Evolutionary conservation across 2,113 vertebrate species (phyloP).

Genomic region (Phoenicopterus ruber): DNA sequence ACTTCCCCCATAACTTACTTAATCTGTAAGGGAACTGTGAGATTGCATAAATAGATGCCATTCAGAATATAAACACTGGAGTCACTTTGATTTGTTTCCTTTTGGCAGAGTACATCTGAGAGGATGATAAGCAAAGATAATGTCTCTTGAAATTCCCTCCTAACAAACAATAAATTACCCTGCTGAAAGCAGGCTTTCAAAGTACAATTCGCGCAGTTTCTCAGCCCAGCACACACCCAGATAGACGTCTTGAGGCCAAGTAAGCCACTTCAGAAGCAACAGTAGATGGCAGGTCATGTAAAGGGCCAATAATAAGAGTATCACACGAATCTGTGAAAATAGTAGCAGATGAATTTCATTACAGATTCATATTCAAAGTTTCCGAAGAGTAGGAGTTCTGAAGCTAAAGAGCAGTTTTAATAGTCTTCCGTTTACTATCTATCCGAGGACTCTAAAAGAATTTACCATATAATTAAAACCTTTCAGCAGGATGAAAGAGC

Average conservation of each 20-base stretch:
- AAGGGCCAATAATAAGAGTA: not conserved
- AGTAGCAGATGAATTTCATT: not conserved
- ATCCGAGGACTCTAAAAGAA: not conserved
- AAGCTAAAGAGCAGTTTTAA: not conserved
- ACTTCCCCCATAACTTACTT: not conserved
- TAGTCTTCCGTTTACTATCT: not conserved
- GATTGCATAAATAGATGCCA: slow-evolving; percentile 47
- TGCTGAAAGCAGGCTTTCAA: not conserved
- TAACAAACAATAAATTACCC: slow-evolving; percentile 20
- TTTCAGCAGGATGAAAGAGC: not conserved
- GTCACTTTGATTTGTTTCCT: slow-evolving; percentile 15
- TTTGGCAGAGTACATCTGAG: slow-evolving; percentile 1
- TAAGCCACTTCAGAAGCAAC: not conserved
- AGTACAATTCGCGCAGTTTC: not conserved
- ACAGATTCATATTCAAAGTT: not conserved
- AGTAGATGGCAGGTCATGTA: not conserved
- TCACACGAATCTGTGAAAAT: not conserved
- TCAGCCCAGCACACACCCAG: not conserved
- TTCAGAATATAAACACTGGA: slow-evolving; percentile 4
- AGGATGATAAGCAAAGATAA: slow-evolving; percentile 32
- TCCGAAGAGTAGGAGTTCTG: not conserved
- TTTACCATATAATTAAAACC: not conserved
- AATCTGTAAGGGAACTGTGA: not conserved
- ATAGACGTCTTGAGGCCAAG: not conserved
- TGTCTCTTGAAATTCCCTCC: slow-evolving; percentile 27